Evolutionary conservation across 2,797 vertebrate species (phyloP).

Genomic region (Stomatorhinus walkeri): DNA sequence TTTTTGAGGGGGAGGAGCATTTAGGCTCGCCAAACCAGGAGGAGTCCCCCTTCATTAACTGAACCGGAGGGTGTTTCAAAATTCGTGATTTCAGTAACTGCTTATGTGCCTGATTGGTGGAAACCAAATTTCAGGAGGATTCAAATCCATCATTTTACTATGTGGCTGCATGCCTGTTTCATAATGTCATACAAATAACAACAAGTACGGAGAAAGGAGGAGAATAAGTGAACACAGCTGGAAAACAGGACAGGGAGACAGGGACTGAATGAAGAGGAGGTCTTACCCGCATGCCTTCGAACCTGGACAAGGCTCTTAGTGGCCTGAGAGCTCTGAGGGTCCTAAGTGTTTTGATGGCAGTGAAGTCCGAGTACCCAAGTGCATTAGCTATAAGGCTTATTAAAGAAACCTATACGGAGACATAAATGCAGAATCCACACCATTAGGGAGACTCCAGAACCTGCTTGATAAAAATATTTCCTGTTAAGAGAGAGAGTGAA

Average conservation of each 20-base stretch:
- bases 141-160: not conserved
- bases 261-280: conserved; percentile 30
- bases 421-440: conserved; percentile 35
- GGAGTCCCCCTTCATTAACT: not conserved
- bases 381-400: conserved; percentile 67
- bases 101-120: not conserved
- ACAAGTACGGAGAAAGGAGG: not conserved
- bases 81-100: not conserved
- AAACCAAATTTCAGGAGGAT: not conserved
- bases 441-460: conserved; percentile 37
- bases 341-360: conserved; percentile 70
- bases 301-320: conserved; percentile 66
- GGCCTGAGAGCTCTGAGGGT: conserved; percentile 68
- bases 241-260: conserved; percentile 9
- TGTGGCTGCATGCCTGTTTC: not conserved
- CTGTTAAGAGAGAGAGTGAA: conserved; percentile 4
- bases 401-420: conserved; percentile 63
- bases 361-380: conserved; percentile 67
- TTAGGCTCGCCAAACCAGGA: not conserved
- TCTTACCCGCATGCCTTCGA: conserved; percentile 82
- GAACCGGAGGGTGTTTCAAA: not conserved
- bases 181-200: not conserved
- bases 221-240: not conserved
- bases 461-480: conserved; percentile 4
- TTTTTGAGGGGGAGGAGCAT: not conserved